phyloP scores from a whole-genome alignment of 2,113 vertebrate genomes.

The Myotis lucifugus region DNA sequence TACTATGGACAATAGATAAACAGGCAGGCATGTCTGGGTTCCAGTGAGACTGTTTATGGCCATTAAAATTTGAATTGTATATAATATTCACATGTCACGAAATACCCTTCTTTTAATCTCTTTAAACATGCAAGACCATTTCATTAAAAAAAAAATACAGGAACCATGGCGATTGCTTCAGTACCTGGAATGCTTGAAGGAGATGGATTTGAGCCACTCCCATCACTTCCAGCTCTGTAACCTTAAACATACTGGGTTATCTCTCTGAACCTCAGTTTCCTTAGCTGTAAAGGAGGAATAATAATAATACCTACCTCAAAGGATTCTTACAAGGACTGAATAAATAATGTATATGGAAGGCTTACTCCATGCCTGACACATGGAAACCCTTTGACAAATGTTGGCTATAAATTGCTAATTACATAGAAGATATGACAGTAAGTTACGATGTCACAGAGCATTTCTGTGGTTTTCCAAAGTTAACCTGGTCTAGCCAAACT shows the following conservation, averaged over 20 bases:
- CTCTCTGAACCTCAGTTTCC: not conserved
- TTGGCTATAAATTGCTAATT: not conserved
- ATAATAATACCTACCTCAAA: not conserved
- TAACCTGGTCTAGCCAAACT: not conserved
- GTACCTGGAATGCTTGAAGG: not conserved
- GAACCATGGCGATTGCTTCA: not conserved
- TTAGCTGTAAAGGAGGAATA: not conserved
- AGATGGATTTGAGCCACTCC: not conserved
- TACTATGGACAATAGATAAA: too few relatives aligned
- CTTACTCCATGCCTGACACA: not conserved
- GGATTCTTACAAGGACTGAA: not conserved
- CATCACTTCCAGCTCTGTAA: not conserved
- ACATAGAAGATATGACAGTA: not conserved
- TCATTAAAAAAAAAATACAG: conserved; percentile 13
- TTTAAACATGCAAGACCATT: not conserved
- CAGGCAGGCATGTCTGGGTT: not conserved
- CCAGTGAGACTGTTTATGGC: not conserved
- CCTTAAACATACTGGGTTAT: not conserved
- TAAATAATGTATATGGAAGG: not conserved
- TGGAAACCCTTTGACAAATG: not conserved
- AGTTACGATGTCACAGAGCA: not conserved
- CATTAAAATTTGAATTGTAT: not conserved
- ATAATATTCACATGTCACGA: not conserved
- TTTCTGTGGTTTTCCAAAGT: not conserved
- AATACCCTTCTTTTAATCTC: not conserved